phyloP scores from a whole-genome alignment of 2,797 vertebrate genomes.

The Dallia pectoralis region DNA sequence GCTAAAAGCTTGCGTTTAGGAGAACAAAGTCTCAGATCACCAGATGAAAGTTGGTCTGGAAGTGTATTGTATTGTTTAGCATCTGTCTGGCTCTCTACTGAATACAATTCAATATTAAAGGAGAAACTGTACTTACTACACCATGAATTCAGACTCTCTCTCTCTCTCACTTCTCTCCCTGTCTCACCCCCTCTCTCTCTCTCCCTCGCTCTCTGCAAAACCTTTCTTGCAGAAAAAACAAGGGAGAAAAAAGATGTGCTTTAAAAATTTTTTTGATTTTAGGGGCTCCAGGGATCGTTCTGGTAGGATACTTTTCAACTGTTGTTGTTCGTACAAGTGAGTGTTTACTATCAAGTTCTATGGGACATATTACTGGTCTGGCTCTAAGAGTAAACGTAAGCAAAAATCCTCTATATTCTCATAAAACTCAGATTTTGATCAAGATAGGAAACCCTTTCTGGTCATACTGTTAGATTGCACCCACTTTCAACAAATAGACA shows the following conservation, averaged over 20 bases:
- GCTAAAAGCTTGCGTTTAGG: slow-evolving; percentile 58
- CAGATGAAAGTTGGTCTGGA: slow-evolving; percentile 47
- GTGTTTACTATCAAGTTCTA: neutral
- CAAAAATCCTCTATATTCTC: neutral
- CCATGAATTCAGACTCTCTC: slow-evolving; percentile 16
- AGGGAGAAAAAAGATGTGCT: neutral
- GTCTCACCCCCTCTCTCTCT: neutral
- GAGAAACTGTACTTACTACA: slow-evolving; percentile 30
- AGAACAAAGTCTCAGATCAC: slow-evolving; percentile 46
- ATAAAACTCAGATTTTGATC: neutral
- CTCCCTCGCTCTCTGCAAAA: too few relatives aligned
- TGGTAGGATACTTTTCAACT: neutral
- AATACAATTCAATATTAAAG: slow-evolving; percentile 40
- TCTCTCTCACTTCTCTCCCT: neutral
- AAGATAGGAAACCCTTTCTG: neutral
- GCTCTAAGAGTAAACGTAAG: neutral
- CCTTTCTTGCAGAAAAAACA: neutral
- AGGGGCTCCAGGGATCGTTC: neutral
- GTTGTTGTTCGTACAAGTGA: neutral
- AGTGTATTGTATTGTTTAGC: slow-evolving; percentile 9
- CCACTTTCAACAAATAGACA: too few relatives aligned
- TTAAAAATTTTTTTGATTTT: too few relatives aligned
- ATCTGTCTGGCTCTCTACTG: slow-evolving; percentile 4
- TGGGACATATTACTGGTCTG: neutral
- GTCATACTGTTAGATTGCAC: too few relatives aligned